A percentile compares a stretch with the other conserved stretches of the same genome.
phyloP scores from a whole-genome alignment of 1,140 invertebrate genomes.

The Drosophila asahinai region DNA sequence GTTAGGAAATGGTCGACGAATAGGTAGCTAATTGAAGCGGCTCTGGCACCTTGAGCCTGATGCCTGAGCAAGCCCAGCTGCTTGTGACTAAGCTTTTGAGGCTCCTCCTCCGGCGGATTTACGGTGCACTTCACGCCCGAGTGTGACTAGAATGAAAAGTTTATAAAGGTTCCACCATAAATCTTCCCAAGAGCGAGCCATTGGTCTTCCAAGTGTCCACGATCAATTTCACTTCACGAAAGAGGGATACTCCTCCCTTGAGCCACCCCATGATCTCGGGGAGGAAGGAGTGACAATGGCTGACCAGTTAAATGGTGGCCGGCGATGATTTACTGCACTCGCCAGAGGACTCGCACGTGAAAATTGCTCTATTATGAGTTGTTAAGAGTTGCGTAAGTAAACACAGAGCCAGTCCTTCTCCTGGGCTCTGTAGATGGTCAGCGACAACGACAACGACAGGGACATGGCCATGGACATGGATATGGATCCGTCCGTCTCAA shows the following conservation, averaged over 20 bases:
- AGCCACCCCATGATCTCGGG: conserved; percentile 23
- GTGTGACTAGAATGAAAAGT: conserved; percentile 48
- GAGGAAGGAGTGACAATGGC: conserved; percentile 74
- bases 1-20: conserved; percentile 35
- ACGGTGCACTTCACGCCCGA: conserved; percentile 41
- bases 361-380: conserved; percentile 85
- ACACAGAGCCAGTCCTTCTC: conserved; percentile 50
- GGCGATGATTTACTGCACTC: conserved; percentile 68
- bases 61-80: conserved; percentile 41
- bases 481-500: conserved; percentile 57
- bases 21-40: conserved; percentile 24
- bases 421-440: conserved; percentile 17
- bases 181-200: conserved; percentile 52
- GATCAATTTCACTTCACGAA: conserved; percentile 74
- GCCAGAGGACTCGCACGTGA: conserved; percentile 73
- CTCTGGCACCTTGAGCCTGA: conserved; percentile 13
- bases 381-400: conserved; percentile 82
- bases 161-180: conserved; percentile 62
- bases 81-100: conserved; percentile 18
- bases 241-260: conserved; percentile 18
- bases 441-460: conserved; percentile 33
- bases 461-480: conserved; percentile 46
- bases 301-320: conserved; percentile 52
- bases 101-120: conserved; percentile 16
- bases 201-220: conserved; percentile 67